Percentiles rank a stretch among this genome's conserved stretches.
Conservation (phyloP, 2,888 invertebrate species). For the Clepsis dumicolana region DNA sequence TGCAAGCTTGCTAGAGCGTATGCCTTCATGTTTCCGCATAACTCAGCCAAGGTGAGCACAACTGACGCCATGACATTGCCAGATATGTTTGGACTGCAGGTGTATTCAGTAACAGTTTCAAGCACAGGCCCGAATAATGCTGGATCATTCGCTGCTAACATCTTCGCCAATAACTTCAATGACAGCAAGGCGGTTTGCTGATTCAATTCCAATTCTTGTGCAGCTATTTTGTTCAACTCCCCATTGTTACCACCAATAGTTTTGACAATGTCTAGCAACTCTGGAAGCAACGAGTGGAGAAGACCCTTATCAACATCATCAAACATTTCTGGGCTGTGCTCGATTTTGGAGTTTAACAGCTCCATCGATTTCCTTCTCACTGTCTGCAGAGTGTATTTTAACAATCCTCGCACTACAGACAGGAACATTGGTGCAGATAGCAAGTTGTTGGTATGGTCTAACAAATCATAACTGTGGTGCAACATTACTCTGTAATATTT, state of each 20-base stretch:
- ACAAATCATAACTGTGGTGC: constrained; percentile 91
- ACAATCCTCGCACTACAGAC: constrained; percentile 90
- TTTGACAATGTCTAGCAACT: constrained; percentile 87
- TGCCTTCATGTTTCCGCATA: constrained; percentile 91
- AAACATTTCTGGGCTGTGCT: constrained; percentile 88
- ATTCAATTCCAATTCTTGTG: constrained; percentile 88
- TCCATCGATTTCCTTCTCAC: constrained; percentile 94
- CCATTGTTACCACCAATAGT: constrained; percentile 76
- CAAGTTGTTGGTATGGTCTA: constrained; percentile 93
- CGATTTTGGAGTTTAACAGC: constrained; percentile 92
- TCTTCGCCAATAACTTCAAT: constrained; percentile 92
- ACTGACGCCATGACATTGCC: constrained; percentile 91
- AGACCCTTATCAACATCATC: constrained; percentile 79
- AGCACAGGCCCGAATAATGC: constrained; percentile 90
- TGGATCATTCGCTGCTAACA: constrained; percentile 89
- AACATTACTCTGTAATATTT: constrained; percentile 95
- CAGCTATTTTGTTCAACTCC: constrained; percentile 59
- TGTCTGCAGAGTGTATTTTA: constrained; percentile 89
- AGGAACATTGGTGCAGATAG: constrained; percentile 93
- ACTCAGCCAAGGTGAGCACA: constrained; percentile 92
- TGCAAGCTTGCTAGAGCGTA: constrained; percentile 91
- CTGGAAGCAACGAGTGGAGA: constrained; percentile 87
- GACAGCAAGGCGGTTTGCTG: constrained; percentile 94
- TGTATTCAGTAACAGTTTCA: constrained; percentile 88
- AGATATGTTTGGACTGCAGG: constrained; percentile 78